Evolutionary conservation across 2,113 vertebrate species (phyloP).

Genomic region (Atrichornis clamosus): DNA sequence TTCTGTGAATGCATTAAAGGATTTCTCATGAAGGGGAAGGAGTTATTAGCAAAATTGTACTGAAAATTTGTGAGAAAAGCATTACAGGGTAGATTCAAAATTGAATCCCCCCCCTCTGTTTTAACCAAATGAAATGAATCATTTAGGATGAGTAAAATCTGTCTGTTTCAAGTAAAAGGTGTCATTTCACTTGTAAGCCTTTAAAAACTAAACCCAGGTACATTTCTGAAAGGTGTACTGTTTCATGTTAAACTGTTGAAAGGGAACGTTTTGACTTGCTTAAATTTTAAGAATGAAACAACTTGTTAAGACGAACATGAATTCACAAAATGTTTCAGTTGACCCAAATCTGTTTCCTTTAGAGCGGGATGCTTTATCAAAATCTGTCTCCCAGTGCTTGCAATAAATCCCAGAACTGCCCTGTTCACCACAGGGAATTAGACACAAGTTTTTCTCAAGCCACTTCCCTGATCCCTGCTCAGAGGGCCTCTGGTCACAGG

Average conservation of each 20-base stretch:
- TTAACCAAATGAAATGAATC: not conserved
- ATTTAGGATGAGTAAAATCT: not conserved
- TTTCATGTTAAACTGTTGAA: constrained; percentile 26
- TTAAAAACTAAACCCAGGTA: not conserved
- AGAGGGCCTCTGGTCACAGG: not conserved
- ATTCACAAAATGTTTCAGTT: constrained; percentile 19
- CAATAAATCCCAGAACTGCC: not conserved
- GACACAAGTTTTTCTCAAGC: not conserved
- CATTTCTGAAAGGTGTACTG: not conserved
- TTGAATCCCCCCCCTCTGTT: fast-evolving
- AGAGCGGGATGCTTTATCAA: not conserved
- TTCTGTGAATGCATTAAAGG: not conserved
- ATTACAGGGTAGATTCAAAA: not conserved
- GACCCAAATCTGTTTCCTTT: constrained; percentile 58
- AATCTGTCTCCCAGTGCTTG: not conserved
- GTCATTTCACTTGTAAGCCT: constrained; percentile 13
- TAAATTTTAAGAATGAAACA: constrained; percentile 36
- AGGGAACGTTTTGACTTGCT: constrained; percentile 28
- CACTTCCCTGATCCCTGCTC: not conserved
- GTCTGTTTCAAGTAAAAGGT: not conserved
- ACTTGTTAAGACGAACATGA: constrained; percentile 17
- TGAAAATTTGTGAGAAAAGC: not conserved
- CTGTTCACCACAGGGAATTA: not conserved
- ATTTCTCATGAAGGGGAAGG: not conserved
- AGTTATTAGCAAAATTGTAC: not conserved